phyloP scores from a whole-genome alignment of 1,140 invertebrate species.

The Diuraphis noxia region DNA sequence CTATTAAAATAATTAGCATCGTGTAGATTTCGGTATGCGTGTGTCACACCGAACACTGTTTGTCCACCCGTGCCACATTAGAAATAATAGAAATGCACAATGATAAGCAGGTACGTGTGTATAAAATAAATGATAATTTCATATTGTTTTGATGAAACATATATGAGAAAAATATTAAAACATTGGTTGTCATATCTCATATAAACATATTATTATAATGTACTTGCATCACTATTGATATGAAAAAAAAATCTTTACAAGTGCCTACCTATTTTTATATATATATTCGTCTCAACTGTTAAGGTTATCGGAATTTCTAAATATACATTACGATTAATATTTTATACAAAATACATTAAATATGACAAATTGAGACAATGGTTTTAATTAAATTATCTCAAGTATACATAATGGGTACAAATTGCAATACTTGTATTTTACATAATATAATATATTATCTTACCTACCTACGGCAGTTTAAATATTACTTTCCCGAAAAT shows the following conservation, averaged over 20 bases:
- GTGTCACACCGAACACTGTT: background rate
- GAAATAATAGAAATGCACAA: background rate
- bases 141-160: background rate
- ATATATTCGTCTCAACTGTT: too few relatives aligned
- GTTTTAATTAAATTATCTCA: too few relatives aligned
- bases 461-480: background rate
- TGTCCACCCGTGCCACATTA: background rate
- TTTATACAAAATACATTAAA: too few relatives aligned
- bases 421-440: too few relatives aligned
- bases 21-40: background rate
- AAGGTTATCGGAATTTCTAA: too few relatives aligned
- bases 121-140: background rate
- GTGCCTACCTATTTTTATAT: too few relatives aligned
- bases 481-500: background rate
- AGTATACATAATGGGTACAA: too few relatives aligned
- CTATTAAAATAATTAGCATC: background rate
- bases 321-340: too few relatives aligned
- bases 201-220: background rate
- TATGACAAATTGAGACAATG: too few relatives aligned
- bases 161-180: too few relatives aligned
- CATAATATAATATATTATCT: too few relatives aligned
- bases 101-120: background rate
- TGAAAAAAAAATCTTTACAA: background rate
- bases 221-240: background rate
- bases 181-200: too few relatives aligned